Evolutionary conservation across 2,113 vertebrate genomes (phyloP).

Genomic region (Mirounga angustirostris): DNA sequence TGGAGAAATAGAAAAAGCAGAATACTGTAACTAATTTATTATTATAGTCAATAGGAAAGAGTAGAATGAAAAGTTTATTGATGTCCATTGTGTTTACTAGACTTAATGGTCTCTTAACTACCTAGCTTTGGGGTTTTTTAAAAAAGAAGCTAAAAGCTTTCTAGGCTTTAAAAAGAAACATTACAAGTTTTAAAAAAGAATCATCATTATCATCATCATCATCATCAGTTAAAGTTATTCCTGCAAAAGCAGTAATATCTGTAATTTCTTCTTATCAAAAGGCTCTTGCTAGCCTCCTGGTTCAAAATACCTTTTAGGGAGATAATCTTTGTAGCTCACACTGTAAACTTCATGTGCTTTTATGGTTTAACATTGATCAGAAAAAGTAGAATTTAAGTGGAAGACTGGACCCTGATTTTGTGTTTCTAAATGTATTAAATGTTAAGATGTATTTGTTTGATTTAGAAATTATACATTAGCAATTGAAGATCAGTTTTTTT

Average conservation of each 20-base stretch:
- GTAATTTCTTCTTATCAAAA: not conserved
- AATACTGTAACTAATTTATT: not conserved
- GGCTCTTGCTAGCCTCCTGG: not conserved
- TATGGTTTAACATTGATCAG: not conserved
- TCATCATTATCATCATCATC: not conserved
- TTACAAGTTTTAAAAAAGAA: not conserved
- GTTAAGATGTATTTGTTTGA: slow-evolving; percentile 33
- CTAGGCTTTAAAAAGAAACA: not conserved
- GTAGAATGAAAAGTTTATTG: slow-evolving; percentile 31
- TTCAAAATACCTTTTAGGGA: slow-evolving; percentile 17
- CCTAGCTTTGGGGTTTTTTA: not conserved
- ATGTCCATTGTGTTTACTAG: not conserved
- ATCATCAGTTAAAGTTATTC: slow-evolving; percentile 7
- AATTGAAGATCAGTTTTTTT: not conserved
- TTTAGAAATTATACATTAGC: not conserved
- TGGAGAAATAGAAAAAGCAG: not conserved
- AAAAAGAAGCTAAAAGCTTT: not conserved
- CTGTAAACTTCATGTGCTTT: not conserved
- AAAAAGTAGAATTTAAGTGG: not conserved
- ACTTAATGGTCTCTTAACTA: not conserved
- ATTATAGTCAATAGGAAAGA: not conserved
- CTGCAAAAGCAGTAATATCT: not conserved
- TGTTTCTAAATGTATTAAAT: not conserved
- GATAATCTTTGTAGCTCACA: not conserved
- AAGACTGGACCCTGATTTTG: not conserved